Evolutionary conservation across 2,888 invertebrate genomes (phyloP).

Genomic region (Caenorhabditis becei): DNA sequence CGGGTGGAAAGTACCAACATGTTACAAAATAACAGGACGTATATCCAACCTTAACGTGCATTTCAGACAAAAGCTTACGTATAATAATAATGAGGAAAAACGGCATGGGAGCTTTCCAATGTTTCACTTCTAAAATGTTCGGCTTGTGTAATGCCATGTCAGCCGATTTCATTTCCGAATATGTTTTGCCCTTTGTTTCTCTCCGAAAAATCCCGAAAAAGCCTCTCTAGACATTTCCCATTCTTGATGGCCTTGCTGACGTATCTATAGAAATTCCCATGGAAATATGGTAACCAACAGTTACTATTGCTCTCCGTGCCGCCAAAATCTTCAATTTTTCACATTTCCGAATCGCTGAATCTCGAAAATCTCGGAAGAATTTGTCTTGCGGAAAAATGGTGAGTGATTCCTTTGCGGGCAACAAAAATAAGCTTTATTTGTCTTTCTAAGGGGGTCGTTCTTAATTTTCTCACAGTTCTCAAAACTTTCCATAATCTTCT

Average conservation of each 20-base stretch:
- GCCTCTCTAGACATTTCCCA: not conserved
- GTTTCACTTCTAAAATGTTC: not conserved
- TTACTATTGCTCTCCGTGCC: not conserved
- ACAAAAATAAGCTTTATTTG: constrained; percentile 21
- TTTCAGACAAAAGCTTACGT: not conserved
- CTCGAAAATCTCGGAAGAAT: not conserved
- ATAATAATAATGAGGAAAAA: not conserved
- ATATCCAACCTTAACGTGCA: too few relatives aligned
- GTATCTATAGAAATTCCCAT: constrained; percentile 1
- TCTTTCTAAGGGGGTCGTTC: constrained; percentile 16
- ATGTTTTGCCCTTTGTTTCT: not conserved
- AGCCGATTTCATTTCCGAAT: not conserved
- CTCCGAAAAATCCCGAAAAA: not conserved
- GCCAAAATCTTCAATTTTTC: not conserved
- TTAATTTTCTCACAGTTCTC: constrained; percentile 54
- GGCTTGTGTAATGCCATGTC: not conserved
- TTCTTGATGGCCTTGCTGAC: not conserved
- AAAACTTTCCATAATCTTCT: constrained; percentile 32
- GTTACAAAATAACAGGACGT: too few relatives aligned
- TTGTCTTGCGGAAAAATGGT: not conserved
- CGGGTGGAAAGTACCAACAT: not conserved
- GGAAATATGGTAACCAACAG: not conserved
- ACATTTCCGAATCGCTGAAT: too few relatives aligned
- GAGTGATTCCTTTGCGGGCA: not conserved
- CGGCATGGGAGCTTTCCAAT: not conserved